phyloP scores from a whole-genome alignment of 2,888 invertebrate genomes.

The Entomobrya proxima region DNA sequence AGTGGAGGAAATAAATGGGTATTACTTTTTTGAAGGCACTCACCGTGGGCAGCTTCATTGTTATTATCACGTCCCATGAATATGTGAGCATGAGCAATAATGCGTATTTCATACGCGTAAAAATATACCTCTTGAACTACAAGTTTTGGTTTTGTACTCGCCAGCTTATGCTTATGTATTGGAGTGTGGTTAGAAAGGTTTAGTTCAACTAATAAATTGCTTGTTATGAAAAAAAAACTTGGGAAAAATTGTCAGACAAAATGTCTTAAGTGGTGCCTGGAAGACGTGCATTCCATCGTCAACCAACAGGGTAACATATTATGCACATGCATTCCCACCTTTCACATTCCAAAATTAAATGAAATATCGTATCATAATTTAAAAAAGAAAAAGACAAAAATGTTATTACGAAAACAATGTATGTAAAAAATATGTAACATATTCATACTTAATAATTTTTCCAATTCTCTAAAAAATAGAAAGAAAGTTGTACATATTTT shows the following conservation, averaged over 20 bases:
- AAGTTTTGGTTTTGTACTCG: no score
- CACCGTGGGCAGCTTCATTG: neutral
- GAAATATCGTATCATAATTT: no score
- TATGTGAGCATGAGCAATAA: neutral
- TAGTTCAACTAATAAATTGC: slow-evolving; percentile 13
- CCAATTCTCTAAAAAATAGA: neutral
- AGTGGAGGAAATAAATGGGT: slow-evolving; percentile 20
- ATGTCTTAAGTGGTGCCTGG: slow-evolving; percentile 52
- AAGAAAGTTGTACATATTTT: neutral
- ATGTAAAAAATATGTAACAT: no score
- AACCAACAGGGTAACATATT: neutral
- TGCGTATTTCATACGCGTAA: neutral
- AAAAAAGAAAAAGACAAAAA: neutral
- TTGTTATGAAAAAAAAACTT: slow-evolving; percentile 8
- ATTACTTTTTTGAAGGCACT: slow-evolving; percentile 6
- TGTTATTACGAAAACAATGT: no score
- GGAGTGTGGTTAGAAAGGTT: neutral
- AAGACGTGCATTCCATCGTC: slow-evolving; percentile 30
- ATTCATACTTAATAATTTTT: neutral
- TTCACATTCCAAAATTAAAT: neutral
- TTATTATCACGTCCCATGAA: slow-evolving; percentile 18
- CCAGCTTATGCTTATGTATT: neutral
- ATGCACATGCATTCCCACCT: neutral
- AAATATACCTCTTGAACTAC: no score
- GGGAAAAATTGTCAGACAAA: slow-evolving; percentile 47